Percentiles rank a stretch among this genome's conserved stretches.
These are phyloP conservation scores for Pandemis cinnamomeana DNA, from an alignment of 2,888 invertebrate species.

Conservation along the genomic window DNA sequence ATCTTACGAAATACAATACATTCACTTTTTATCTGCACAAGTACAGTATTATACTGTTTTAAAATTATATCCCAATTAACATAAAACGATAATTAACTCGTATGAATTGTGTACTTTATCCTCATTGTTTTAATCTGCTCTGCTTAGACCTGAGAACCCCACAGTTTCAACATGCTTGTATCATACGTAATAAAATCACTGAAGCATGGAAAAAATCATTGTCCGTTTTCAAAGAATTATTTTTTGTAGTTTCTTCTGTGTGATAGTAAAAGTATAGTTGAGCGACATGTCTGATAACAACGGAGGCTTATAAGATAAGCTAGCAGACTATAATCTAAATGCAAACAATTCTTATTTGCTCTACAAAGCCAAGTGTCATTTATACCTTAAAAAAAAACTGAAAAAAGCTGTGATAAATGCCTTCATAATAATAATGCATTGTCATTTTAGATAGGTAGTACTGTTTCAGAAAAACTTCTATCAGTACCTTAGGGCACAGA, in stretches of 20 bases:
- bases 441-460: background rate
- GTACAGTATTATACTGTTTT: background rate
- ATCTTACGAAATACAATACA: background rate
- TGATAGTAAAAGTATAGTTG: background rate
- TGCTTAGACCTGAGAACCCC: background rate
- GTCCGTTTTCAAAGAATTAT: background rate
- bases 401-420: background rate
- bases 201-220: background rate
- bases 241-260: background rate
- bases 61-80: slow-evolving; percentile 8
- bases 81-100: slow-evolving; percentile 1
- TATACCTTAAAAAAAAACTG: background rate
- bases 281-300: slow-evolving; percentile 14
- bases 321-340: slow-evolving; percentile 8
- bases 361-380: background rate
- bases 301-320: slow-evolving; percentile 34
- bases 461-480: no score
- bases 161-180: background rate
- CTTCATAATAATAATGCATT: background rate
- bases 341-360: background rate
- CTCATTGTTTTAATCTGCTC: slow-evolving; percentile 3
- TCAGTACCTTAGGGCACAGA: no score
- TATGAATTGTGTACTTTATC: background rate
- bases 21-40: slow-evolving; percentile 1
- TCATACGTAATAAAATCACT: background rate